Evolutionary conservation across 2,797 vertebrate species (phyloP), one percentile per base, ranked within the genome.

Genomic region (Helostoma temminkii): DNA sequence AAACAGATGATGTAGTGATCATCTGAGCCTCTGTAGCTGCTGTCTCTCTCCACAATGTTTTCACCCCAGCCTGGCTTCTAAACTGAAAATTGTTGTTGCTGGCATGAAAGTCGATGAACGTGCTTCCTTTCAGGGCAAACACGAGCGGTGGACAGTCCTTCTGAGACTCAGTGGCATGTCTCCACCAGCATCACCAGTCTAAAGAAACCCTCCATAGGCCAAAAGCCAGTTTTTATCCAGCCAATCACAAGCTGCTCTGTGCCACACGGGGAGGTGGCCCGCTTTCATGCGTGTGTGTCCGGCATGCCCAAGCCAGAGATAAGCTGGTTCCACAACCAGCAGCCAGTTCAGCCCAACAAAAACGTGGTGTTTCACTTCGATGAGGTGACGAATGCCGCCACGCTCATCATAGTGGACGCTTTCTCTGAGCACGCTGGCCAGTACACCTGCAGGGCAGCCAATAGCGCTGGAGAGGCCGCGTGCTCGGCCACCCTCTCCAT

Each of bases 311-410:
- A 92, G 86, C 95, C 96, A 80, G 93, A 96, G 87, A 94, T 97
- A 64, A 93, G 92, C 81, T 98, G 97, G 96, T 96, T 97, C 91
- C 96, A 96, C 87, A 93, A 96, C 82, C 93, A 93, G 73, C 92
- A 94, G 52, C 93, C 92, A 46, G 91, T 98, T 62, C 91, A 89
- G 62, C 93, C 96, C 86, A 91, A 89, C 71, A 97, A 92, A 95
- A 95, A 97, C 71, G 54, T 96, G 92, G 95, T 98, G 87, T 97
- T 97, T 91, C 95, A 98, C 86, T 98, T 96, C 85, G 97, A 98
- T 87, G 95, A 96, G 88, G 92, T 91, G 85, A 95, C 95, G 50
- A 94, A 93, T 91, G 93, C 93, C 58, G 97, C 95, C 90, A 95
- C 94, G 67, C 92, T 99, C 90, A 96, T 98, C 88, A 94, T 97